These are phyloP conservation scores for Vanacampus margaritifer DNA, from an alignment of 2,113 vertebrate species.

Conservation along the genomic window DNA sequence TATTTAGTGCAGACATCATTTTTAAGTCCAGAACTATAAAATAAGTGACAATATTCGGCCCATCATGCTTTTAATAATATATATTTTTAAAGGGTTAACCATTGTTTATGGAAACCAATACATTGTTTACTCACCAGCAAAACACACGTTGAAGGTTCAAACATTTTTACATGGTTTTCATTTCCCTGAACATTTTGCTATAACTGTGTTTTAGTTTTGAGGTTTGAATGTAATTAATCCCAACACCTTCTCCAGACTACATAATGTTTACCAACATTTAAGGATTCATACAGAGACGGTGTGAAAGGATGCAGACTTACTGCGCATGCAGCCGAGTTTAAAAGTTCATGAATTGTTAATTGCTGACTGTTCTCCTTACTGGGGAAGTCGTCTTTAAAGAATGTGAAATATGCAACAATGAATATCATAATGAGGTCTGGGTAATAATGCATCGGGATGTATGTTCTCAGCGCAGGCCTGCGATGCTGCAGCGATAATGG, in stretches of 20 bases:
- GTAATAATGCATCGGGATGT: constrained; percentile 8
- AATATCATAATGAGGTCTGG: constrained; percentile 5
- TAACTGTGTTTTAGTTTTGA: background rate
- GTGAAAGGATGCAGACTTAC: constrained; percentile 6
- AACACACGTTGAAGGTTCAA: background rate
- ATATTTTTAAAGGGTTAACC: too few species aligned
- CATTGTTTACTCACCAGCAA: background rate
- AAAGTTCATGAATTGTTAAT: constrained; percentile 32
- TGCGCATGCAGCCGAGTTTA: constrained; percentile 1
- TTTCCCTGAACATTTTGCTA: too few species aligned
- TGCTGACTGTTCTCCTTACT: constrained; percentile 16
- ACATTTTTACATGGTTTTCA: too few species aligned
- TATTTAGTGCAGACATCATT: too few species aligned
- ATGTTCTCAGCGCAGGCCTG: constrained; percentile 8
- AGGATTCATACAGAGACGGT: background rate
- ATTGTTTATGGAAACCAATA: background rate
- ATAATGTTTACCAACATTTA: background rate
- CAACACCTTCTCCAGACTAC: background rate
- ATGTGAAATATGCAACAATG: background rate
- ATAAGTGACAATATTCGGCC: too few species aligned
- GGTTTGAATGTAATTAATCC: background rate
- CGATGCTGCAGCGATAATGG: constrained; percentile 34
- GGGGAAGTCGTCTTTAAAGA: constrained; percentile 15
- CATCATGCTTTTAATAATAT: background rate
- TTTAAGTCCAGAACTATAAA: too few species aligned